A percentile compares a stretch with the other conserved stretches of the same genome.
phyloP scores from a whole-genome alignment of 2,113 vertebrate species.

The Eolophus roseicapilla region DNA sequence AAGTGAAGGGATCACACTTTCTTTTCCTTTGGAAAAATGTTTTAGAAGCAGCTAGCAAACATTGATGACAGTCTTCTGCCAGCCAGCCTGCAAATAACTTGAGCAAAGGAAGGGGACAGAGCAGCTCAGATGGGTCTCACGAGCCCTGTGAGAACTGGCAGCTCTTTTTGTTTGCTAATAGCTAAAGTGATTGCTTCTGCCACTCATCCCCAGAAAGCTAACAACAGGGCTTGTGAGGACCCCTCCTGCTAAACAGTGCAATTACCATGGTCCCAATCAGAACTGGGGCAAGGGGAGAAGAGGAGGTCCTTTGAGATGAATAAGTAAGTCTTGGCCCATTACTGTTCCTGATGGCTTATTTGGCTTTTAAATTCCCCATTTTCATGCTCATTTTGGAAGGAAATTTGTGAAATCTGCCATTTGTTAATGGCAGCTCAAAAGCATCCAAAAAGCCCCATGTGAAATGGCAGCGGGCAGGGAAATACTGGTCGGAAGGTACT shows the following conservation, averaged over 20 bases:
- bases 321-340: background rate
- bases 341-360: background rate
- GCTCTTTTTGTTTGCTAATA: constrained; percentile 39
- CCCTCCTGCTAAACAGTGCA: background rate
- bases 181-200: constrained; percentile 46
- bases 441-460: too few relatives aligned
- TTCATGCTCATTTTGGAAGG: background rate
- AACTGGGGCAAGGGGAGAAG: background rate
- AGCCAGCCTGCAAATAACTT: background rate
- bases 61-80: background rate
- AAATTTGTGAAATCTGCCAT: background rate
- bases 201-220: constrained; percentile 32
- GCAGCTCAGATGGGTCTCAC: background rate
- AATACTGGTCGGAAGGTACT: background rate
- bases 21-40: background rate
- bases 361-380: background rate
- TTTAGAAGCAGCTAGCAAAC: constrained; percentile 12
- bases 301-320: background rate
- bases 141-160: constrained; percentile 48
- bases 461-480: background rate
- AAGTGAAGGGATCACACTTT: background rate
- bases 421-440: background rate
- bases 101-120: background rate
- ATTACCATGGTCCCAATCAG: constrained; percentile 28
- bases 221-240: background rate